Evolutionary conservation across 1,140 invertebrate species (phyloP), one percentile per base, ranked within the genome.

Genomic region (Drosophila azteca): DNA sequence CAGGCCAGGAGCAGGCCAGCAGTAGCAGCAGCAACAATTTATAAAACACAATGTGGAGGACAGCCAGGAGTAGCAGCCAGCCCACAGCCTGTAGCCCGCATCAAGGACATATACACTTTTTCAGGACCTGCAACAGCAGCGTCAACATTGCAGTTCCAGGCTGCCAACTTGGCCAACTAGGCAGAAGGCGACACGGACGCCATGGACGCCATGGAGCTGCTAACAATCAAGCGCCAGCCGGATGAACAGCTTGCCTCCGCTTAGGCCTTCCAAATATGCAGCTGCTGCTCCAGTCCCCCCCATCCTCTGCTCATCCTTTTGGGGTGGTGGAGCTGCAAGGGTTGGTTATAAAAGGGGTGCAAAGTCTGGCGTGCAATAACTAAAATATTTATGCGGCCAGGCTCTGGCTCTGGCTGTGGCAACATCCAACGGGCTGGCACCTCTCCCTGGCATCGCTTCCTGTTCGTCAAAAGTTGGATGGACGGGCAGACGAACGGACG

Each of bases 351-450:
- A 20, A 22, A 6, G 24, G 24, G n/a, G 6, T 24, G 50, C 63
- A 62, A 61, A 73, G 62, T 69, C 60, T 74, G 64, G 57, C 58
- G 51, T 77, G 74, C 17, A 78, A 82, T 69, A 77, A 87, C 82
- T 85, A 85, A 85, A 87, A 85, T 85, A 88, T 85, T 85, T 82
- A 85, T 85, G 82, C 82, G 78, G 65, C 78, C 59, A 58, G 59
- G 55, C 79, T 35, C 31, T 60, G 78, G 17, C 17, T 35, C 31
- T 60, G 78, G 17, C 17, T 35, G 9, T 60, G 78, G 59, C 63
- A 59, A 69, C 73, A 67, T 74, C 57, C 74, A 75, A 75, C 77
- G 74, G 74, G 11, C 35, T 13, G 35, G 35, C 35, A 39, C 3
- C 8, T 31, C 31, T 31, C 15, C 48, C 51, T 49, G 35, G 57